Evolutionary conservation across 2,888 invertebrate species (phyloP).

Genomic region (Agrotis puta): DNA sequence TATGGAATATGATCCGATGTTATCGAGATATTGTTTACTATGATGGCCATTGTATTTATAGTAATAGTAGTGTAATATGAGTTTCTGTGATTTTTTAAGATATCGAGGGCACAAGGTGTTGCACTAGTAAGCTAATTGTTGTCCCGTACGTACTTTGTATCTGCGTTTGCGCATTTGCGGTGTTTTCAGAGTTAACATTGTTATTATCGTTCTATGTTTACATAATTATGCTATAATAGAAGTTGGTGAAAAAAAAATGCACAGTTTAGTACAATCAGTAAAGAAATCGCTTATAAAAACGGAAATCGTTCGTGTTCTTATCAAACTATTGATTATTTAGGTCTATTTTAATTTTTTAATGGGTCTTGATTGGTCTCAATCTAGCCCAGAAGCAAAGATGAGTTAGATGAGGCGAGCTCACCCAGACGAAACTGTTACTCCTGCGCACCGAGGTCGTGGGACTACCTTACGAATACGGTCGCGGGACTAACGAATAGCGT

Average conservation of each 20-base stretch:
- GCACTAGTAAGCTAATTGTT: constrained; percentile 34
- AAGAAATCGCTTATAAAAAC: not conserved
- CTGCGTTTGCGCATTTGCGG: constrained; percentile 18
- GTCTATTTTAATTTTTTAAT: too few relatives aligned
- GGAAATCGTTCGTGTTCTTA: not conserved
- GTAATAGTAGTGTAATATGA: constrained; percentile 51
- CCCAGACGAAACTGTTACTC: too few relatives aligned
- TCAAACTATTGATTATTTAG: not conserved
- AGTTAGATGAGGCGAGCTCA: too few relatives aligned
- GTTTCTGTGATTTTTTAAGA: constrained; percentile 46
- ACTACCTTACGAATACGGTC: too few relatives aligned
- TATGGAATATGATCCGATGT: constrained; percentile 69
- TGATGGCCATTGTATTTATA: constrained; percentile 34
- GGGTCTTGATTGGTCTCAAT: too few relatives aligned
- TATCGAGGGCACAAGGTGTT: constrained; percentile 48
- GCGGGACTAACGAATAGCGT: too few relatives aligned
- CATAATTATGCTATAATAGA: not conserved
- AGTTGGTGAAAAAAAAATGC: constrained; percentile 2
- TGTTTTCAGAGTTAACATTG: constrained; percentile 17
- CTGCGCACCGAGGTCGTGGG: too few relatives aligned
- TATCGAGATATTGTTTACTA: constrained; percentile 73
- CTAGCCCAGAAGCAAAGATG: too few relatives aligned
- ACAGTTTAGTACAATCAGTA: not conserved
- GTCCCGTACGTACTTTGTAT: constrained; percentile 13
- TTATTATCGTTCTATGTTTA: constrained; percentile 5